Evolutionary conservation across 2,888 invertebrate species (phyloP).

Genomic region (Erynnis tages): DNA sequence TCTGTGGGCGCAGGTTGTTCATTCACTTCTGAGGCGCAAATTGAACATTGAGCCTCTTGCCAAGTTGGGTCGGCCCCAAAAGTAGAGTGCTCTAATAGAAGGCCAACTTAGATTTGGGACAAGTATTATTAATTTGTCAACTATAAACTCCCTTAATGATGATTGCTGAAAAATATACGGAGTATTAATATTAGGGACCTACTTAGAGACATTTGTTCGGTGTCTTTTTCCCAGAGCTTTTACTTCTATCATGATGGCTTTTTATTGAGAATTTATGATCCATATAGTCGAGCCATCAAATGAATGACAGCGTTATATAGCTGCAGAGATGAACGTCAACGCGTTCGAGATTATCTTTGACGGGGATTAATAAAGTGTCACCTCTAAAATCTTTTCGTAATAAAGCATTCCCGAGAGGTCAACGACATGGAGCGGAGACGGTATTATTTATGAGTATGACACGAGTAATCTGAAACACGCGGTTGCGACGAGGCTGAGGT

Average conservation of each 20-base stretch:
- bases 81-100: background rate
- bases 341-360: slow-evolving; percentile 22
- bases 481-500: slow-evolving; percentile 46
- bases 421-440: slow-evolving; percentile 46
- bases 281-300: slow-evolving; percentile 12
- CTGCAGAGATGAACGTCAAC: slow-evolving; percentile 16
- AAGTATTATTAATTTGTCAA: too few species aligned
- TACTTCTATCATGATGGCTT: too few species aligned
- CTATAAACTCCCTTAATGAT: too few species aligned
- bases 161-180: too few species aligned
- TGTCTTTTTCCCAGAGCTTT: too few species aligned
- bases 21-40: slow-evolving; percentile 1
- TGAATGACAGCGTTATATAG: slow-evolving; percentile 8
- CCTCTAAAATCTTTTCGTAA: slow-evolving; percentile 24
- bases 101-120: background rate
- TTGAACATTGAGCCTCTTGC: background rate
- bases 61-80: background rate
- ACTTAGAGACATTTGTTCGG: too few species aligned
- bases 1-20: slow-evolving; percentile 12
- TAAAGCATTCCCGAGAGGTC: slow-evolving; percentile 51
- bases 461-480: slow-evolving; percentile 40
- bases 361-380: slow-evolving; percentile 26
- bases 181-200: too few species aligned
- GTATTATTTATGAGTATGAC: slow-evolving; percentile 59
- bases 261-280: slow-evolving; percentile 14